Base-by-base conservation (phyloP, 2,797 vertebrate genomes). In the Jordanella pulchra region DNA sequence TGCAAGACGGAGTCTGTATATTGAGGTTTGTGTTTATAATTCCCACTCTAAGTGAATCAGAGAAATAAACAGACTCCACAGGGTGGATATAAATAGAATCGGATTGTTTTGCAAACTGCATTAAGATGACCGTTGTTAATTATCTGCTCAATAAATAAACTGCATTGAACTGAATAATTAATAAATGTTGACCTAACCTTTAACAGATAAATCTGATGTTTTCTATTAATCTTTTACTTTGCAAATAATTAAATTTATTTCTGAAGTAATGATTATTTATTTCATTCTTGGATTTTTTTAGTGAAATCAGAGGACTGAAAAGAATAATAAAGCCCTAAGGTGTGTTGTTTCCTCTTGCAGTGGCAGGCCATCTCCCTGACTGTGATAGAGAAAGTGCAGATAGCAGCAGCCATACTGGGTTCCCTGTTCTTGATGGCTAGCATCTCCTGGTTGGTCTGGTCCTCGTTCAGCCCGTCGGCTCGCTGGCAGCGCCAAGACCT, bases 351-450 rank as follows among this genome's bases (percentile, higher is more conserved):
- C 56, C 77, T 68, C 45, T 54, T 73, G 67, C 94, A 99, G 98
- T 99, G 98, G 98, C 98, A 99, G 91, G 95, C 98, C 93, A 99
- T 99, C 94, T 99, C 98, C 67, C 94, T 99, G 93, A 99, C 98
- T 1, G 97, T 99, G 91, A 99, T 99, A 73, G 98, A 99, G 94
- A 99, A 98, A 87, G 98, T 99, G 71, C 98, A 99, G 94, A 99
- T 99, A 69, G 98, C 97, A 69, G 98, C 98, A 0, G 97, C 97
- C 91, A 96, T 99, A 91, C 87, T 99, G 94, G 98, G 98, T 80
- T 99, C 97, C 66, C 94, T 99, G 81, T 99, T 99, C 93, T 96
- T 99, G 88, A 97, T 99, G 51, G 98, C 98, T 91, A 99, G 98
- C 80, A 98, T 99, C 92, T 99, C 97, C 76, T 99, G 98, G 98